These are phyloP conservation scores for Corythornis madagascariensis DNA, from an alignment of 2,113 vertebrate genomes.

Conservation along the genomic window DNA sequence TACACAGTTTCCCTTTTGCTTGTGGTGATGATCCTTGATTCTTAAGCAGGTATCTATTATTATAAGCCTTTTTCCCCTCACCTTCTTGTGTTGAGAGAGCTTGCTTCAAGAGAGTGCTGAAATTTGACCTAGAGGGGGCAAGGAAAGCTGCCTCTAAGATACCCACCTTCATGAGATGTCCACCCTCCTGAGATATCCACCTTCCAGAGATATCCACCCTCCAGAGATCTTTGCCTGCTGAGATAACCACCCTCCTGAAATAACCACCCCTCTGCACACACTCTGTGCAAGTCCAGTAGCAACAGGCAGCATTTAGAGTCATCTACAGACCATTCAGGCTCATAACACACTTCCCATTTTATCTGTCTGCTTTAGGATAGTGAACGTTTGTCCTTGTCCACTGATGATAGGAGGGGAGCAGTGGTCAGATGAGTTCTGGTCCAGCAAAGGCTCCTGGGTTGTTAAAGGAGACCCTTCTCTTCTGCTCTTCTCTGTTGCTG, in stretches of 20 bases:
- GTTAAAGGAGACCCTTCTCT: neutral
- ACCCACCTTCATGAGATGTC: neutral
- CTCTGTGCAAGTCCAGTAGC: neutral
- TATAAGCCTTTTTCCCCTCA: neutral
- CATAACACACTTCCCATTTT: neutral
- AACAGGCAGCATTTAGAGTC: neutral
- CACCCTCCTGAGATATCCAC: too few relatives aligned
- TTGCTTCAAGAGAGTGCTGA: neutral
- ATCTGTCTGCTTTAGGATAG: neutral
- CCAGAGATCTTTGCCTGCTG: neutral
- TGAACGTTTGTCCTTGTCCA: neutral
- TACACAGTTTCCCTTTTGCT: neutral
- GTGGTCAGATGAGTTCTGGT: neutral
- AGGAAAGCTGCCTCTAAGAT: neutral
- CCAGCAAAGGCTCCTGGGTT: neutral
- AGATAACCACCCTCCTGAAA: neutral
- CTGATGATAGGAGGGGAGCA: accelerated
- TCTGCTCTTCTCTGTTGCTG: neutral
- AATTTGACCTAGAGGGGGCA: neutral
- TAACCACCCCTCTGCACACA: neutral
- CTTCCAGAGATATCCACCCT: neutral
- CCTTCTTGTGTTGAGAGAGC: neutral
- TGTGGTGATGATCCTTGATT: neutral
- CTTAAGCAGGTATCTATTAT: neutral
- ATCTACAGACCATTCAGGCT: neutral